These are phyloP conservation scores for Petrophora chlorosata DNA, from an alignment of 2,888 invertebrate species.

Conservation along the genomic window DNA sequence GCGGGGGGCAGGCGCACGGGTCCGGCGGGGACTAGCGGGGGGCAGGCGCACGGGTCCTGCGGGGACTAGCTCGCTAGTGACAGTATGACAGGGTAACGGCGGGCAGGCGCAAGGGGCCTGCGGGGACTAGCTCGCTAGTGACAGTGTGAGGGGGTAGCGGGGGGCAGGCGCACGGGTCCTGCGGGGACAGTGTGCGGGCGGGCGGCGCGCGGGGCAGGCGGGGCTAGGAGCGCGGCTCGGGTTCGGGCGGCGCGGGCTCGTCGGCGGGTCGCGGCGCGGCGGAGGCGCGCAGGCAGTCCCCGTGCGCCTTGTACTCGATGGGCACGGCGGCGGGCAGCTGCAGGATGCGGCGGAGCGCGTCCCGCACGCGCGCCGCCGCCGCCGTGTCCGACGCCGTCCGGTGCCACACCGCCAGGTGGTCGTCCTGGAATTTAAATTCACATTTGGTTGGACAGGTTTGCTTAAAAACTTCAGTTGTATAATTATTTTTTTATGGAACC, in stretches of 20 bases:
- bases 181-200: not conserved
- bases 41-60: slow-evolving; percentile 21
- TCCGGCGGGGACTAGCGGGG: slow-evolving; percentile 2
- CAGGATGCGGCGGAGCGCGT: slow-evolving; percentile 96
- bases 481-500: too few species aligned
- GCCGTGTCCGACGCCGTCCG: slow-evolving; percentile 95
- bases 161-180: slow-evolving; percentile 16
- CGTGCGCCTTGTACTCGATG: slow-evolving; percentile 94
- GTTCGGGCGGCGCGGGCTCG: slow-evolving; percentile 28
- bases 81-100: too few species aligned
- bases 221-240: slow-evolving; percentile 18
- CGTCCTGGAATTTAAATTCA: slow-evolving; percentile 87
- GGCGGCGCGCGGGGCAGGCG: slow-evolving; percentile 25
- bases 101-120: too few species aligned
- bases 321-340: slow-evolving; percentile 96
- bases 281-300: slow-evolving; percentile 65
- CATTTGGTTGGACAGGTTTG: too few species aligned
- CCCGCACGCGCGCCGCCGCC: slow-evolving; percentile 95
- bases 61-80: not conserved
- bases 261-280: slow-evolving; percentile 42
- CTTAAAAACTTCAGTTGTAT: too few species aligned
- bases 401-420: slow-evolving; percentile 98
- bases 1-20: slow-evolving; percentile 7
- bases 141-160: not conserved
- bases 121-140: too few species aligned